Base-by-base conservation (phyloP, 2,888 invertebrate species). In the Lithophane semibrunnea region DNA sequence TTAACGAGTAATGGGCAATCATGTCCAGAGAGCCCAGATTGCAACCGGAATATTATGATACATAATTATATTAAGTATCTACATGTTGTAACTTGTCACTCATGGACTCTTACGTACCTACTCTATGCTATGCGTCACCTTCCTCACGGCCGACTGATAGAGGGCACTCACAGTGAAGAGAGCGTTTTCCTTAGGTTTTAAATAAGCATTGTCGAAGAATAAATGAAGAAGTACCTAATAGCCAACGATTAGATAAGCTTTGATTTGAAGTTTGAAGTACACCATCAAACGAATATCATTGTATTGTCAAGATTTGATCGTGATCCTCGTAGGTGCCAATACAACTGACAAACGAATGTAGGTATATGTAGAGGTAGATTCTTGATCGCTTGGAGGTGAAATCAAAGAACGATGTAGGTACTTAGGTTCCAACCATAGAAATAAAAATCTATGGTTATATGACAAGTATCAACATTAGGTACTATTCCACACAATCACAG, bases 191-290 rank as follows among this genome's bases (percentile, higher is more conserved):
- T 29, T 29, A 29, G 29, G 29, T 29, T n/a, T 56, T 18, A 18
- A 12, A 37, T 37, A 16, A n/a, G n/a, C 49, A 52, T 13, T 24
- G 5, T 66, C 21, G 44, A 3, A 4, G 21, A 44, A n/a, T 67
- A n/a, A 29, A 47, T 18, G 29, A 61, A 44, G 16, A 42, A n/a
- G 52, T 52, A 42, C 16, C 3, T 21, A 13, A 69, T 9, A 42
- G 42, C 5, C 42, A 24, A 18, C 24, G 69, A 52, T 52, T 49
- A 76, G 49, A 76, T 60, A 77, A n/a, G n/a, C n/a, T 54, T 65
- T 47, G 44, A 61, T 29, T 29, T 29, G 29, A 29, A 29, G 29
- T 47, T 63, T 47, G 54, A 52, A 29, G 24, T 60, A 37, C 56
- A n/a, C 13, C 21, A 18, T 29, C 29, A 29, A 58, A 60, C n/a